Evolutionary conservation across 1,140 invertebrate genomes (phyloP), one percentile per base, ranked within the genome.

Genomic region (Leptonema lineaticorne): DNA sequence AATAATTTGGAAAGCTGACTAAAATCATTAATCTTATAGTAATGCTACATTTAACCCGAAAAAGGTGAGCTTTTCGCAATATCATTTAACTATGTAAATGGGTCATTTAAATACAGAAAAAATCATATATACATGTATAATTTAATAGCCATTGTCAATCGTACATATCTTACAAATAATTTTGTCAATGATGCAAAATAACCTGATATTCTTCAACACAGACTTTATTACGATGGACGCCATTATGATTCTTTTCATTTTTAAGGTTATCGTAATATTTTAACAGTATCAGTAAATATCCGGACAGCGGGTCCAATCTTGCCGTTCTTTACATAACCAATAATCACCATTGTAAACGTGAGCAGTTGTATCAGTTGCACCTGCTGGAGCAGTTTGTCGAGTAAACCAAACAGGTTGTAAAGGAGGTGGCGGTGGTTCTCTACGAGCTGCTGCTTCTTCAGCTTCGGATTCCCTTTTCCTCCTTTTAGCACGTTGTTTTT

Each of bases 371-470:
- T 92, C 92, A 7, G 71, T 46, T 26, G 69, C 73, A 68, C 76
- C 76, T 45, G 75, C 74, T 8, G 79, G 75, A 48, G 73, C 74
- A 46, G 74, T 73, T 53, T 74, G 72, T 45, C 80, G 76, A 50
- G 92, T 94, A 81, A 99, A 99, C 97, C 97, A 99, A 37, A 90
- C 77, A 6, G 97, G 94, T 74, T 91, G 86, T 74, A 96, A 93
- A 70, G 95, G 92, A n/a, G 83, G 81, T 30, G 88, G 84, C 74
- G 88, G 91, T 20, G 91, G 87, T 74, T 86, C 80, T 33, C 92
- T 93, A 88, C 79, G 69, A 18, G 77, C 81, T 30, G 91, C 87
- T n/a, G 92, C 90, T 72, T 83, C 78, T 80, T 96, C 94, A 0
- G 92, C 90, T 65, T 91, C 90, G 11, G 85, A 77, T 79, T 98